Evolutionary conservation across 2,797 vertebrate genomes (phyloP), one percentile per base, ranked within the genome.

Genomic region (Siniperca obscura): DNA sequence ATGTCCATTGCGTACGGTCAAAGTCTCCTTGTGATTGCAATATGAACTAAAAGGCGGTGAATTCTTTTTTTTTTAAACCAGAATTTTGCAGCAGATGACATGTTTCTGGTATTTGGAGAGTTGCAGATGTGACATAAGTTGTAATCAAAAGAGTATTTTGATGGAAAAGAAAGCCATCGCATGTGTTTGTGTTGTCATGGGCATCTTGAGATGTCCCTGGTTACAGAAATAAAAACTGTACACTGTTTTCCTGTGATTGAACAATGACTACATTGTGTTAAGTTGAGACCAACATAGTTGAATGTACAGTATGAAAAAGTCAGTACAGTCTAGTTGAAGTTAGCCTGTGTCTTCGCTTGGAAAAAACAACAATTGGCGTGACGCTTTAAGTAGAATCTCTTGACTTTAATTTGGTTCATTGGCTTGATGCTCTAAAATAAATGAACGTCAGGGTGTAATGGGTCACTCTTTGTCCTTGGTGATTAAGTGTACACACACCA

Each of bases 181-280:
- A 21, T 14, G 22, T 30, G 36, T 59, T 73, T 59, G 6, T 5
- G 0, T 70, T 74, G 74, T 70, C 21, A 69, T 22, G 17, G 16
- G 48, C 44, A 22, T 67, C 70, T 77, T 59, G 65, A 85, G 22
- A 74, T 13, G 0, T 46, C 30, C 16, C 44, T 46, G 21, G 19
- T 62, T 55, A 67, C 21, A 36, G 59, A 66, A 56, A 65, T 53
- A 50, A 53, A 71, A 21, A 53, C 40, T 17, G n/a, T 64, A 46
- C 71, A 53, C 65, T 25, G 30, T 55, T 70, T 40, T 56, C 46
- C 57, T 77, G 50, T 22, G 27, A 71, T 17, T 44, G 0, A 79
- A 86, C 73, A 80, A 34, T 76, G 66, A 64, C 38, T 56, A 3
- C 21, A 64, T 27, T 81, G 64, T 78, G 38, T 70, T 74, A 36